Base-by-base conservation (phyloP, 2,113 vertebrate genomes). In the Callionymus lyra region DNA sequence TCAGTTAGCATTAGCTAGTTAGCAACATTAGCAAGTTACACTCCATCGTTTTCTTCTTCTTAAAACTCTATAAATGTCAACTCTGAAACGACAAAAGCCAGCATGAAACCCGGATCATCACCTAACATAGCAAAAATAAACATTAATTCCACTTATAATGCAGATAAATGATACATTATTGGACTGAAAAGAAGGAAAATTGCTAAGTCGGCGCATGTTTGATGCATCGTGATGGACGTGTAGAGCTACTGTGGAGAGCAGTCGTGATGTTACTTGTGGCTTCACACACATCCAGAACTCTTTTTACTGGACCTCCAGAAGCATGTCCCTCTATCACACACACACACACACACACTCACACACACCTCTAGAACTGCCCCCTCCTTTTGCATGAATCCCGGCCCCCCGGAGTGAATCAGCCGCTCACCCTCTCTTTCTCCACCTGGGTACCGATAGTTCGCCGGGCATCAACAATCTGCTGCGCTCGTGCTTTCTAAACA, bases 401-500 rank as follows among this genome's bases (percentile, higher is more conserved):
- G 66, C 68, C 79, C 61, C 68, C 79, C 61, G 50, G 59, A 57
- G 64, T 49, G 56, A 67, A 66, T 69, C 61, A 68, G 21, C 39
- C 11, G 55, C 32, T 9, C 38, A 15, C 19, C 17, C 65, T 56
- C 50, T 45, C 45, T 52, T 50, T 64, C 53, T 61, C 52, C 56
- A 64, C 49, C 60, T 57, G 42, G 6, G 31, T 62, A 67, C 66
- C 72, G 64, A 53, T 76, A 68, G 78, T 74, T 78, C 70, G 66
- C 52, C 39, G 64, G 56, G 58, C 67, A 74, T 52, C 77, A 73
- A 51, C 66, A 70, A 75, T 82, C 65, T 82, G 78, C 78, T 80
- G 76, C 41, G 63, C 58, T 75, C 73, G 81, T 74, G 72, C 76
- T 80, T 80, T 68, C 68, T 67, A 62, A 70, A 72, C 68, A 11